A percentile compares a stretch with the other conserved stretches of the same genome.
phyloP scores from a whole-genome alignment of 2,888 invertebrate genomes.

The Diarsia mendica region DNA sequence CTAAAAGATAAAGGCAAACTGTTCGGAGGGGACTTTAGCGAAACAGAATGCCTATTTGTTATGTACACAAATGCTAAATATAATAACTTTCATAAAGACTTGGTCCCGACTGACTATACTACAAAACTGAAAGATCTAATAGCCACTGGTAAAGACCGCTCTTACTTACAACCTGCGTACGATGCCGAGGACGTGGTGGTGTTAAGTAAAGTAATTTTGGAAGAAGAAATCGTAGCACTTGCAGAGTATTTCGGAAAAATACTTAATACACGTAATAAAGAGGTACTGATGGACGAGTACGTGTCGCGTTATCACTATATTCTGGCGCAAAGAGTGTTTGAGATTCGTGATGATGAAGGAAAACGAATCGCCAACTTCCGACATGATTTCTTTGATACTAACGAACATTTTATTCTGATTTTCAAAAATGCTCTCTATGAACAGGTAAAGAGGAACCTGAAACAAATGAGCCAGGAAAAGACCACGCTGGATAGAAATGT shows the following conservation, averaged over 20 bases:
- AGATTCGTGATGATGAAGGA: neutral
- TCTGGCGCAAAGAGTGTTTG: neutral
- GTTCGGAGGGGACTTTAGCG: neutral
- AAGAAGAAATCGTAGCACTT: neutral
- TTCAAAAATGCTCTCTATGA: neutral
- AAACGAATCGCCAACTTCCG: neutral
- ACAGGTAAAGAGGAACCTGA: neutral
- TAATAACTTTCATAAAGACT: neutral
- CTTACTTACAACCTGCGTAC: neutral
- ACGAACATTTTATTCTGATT: neutral
- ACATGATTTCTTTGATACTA: neutral
- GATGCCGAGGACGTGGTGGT: neutral
- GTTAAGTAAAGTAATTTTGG: neutral
- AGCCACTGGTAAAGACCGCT: neutral
- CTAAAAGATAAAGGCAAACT: neutral
- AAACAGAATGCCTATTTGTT: slow-evolving; percentile 5
- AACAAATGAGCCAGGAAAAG: too few relatives aligned
- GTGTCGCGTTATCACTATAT: neutral
- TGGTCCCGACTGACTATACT: neutral
- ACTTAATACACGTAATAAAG: neutral
- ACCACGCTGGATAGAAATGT: too few relatives aligned
- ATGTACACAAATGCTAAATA: slow-evolving; percentile 5
- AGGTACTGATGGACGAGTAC: neutral
- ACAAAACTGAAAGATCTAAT: neutral
- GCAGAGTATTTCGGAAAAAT: neutral